Base-by-base conservation (phyloP, 2,888 invertebrate genomes). In the Apodemia hepburni region DNA sequence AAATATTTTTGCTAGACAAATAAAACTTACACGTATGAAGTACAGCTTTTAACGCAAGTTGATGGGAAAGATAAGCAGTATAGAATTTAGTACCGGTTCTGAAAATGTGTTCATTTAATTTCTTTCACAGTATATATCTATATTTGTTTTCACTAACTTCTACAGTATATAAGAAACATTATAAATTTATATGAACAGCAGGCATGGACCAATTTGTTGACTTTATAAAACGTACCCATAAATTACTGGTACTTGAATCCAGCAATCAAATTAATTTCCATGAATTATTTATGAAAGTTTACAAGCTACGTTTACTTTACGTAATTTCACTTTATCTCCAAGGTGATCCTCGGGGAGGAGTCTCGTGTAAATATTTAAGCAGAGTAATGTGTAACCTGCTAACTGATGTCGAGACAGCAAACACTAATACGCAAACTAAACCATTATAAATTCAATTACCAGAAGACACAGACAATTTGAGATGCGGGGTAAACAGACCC, bases 391-490 rank as follows among this genome's bases (percentile, higher is more conserved):
- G 47, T 62, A 58, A 62, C 29, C 58, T 58, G 58, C 35, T 59
- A 11, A 27, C 22, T 54, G 54, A 54, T 54, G 54, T 54, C 22
- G 54, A 54, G 27, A 22, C 17, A 29, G 54, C 63, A 59, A 59
- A 42, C 62, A 78, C 82, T 85, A 84, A 87, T 82, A 85, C 84
- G 79, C 84, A 80, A 85, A 87, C 85, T 85, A 83, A 84, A 82
- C 85, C 79, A 87, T 89, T 89, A 89, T 88, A 88, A 87, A 88
- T 89, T 88, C 87, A 87, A 89, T 88, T 87, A 89, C 22, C 4
- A 81, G 79, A 73, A 54, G 85, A 83, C 80, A 81, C 71, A 83
- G 81, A 85, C 82, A 84, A 84, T 87, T 84, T 82, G 83, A 76
- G 77, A 78, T 71, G 70, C 69, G 68, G 67, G 70, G 72, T 67